Evolutionary conservation across 92 coral and sea anemone species (phyloP).

Genomic region (Blastomussa wellsi): DNA sequence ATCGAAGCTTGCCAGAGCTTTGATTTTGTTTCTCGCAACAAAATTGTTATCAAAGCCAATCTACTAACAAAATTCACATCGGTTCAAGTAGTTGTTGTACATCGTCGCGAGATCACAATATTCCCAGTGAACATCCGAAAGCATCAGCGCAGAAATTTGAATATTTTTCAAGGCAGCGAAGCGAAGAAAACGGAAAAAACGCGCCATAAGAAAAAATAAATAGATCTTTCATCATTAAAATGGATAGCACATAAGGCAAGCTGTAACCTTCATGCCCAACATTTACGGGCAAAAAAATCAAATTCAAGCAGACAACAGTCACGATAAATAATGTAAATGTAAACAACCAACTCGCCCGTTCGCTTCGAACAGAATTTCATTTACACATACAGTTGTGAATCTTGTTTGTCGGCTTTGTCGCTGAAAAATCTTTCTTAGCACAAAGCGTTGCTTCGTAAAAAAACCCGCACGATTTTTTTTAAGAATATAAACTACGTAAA

Average conservation of each 20-base stretch:
- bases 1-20: not conserved
- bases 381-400: not conserved
- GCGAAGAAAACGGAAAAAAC: slow-evolving; percentile 44
- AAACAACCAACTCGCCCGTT: slow-evolving; percentile 53
- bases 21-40: not conserved
- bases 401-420: not conserved
- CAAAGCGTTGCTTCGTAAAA: not conserved
- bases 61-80: not conserved
- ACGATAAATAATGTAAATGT: slow-evolving; percentile 65
- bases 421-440: not conserved
- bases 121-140: slow-evolving; percentile 15
- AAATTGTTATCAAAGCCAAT: not conserved
- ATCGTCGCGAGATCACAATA: slow-evolving; percentile 12
- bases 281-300: slow-evolving; percentile 9
- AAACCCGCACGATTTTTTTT: not conserved
- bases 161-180: slow-evolving; percentile 13
- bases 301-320: slow-evolving; percentile 49
- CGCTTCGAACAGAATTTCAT: slow-evolving; percentile 14
- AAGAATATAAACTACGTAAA: not conserved
- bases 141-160: slow-evolving; percentile 3
- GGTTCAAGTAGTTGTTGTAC: not conserved
- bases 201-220: slow-evolving; percentile 4
- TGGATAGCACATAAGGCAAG: not conserved
- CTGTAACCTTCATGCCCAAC: slow-evolving; percentile 12
- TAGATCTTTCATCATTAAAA: not conserved